Percentiles rank a stretch among this genome's conserved stretches.
Conservation (phyloP, 2,113 vertebrate species). For the Verasper variegatus region DNA sequence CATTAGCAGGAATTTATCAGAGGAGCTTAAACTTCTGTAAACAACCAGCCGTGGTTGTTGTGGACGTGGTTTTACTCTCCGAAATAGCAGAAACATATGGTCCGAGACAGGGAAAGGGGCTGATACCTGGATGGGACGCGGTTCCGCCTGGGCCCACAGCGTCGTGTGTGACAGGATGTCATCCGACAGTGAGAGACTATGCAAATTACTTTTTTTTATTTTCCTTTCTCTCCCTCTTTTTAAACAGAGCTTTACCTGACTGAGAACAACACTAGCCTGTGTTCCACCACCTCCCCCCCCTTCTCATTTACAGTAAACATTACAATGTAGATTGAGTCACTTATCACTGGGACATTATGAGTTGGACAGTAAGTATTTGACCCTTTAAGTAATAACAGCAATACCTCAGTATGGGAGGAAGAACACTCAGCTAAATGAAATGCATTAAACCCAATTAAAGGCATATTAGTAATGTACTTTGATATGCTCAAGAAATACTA, state of each 20-base stretch:
- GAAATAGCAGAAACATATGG: conserved; percentile 93
- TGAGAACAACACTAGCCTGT: not conserved
- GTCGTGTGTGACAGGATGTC: conserved; percentile 83
- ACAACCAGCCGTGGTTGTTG: conserved; percentile 85
- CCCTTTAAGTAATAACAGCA: not conserved
- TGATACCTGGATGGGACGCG: conserved; percentile 84
- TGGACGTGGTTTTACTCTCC: conserved; percentile 90
- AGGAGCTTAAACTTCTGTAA: conserved; percentile 89
- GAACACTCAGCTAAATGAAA: not conserved
- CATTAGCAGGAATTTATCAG: conserved; percentile 82
- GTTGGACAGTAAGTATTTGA: not conserved
- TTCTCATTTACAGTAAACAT: not conserved
- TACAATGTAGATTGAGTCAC: too few relatives aligned
- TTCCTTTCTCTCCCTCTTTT: not conserved
- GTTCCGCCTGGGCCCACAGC: conserved; percentile 79
- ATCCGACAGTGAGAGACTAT: conserved; percentile 82
- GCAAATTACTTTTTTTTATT: conserved; percentile 80
- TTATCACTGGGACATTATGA: not conserved
- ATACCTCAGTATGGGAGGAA: not conserved
- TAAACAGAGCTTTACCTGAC: not conserved
- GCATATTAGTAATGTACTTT: too few relatives aligned
- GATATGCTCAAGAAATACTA: too few relatives aligned
- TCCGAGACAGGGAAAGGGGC: conserved; percentile 85
- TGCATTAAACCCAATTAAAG: not conserved
- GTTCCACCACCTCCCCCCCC: not conserved